phyloP scores from a whole-genome alignment of 2,888 invertebrate species.

The Diarsia brunnea region DNA sequence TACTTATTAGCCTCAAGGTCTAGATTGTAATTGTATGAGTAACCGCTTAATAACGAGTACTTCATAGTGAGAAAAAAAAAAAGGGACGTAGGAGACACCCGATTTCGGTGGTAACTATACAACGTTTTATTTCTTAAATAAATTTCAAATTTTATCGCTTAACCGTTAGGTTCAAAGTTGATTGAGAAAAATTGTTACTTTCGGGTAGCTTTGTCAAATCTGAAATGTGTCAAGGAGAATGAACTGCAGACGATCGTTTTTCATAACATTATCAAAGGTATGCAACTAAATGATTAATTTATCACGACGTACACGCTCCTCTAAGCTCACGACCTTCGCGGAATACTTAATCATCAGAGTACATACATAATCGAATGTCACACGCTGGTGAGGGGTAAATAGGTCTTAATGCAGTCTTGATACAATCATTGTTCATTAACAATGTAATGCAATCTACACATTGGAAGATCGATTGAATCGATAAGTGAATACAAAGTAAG shows the following conservation, averaged over 20 bases:
- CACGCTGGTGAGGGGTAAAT: constrained; percentile 12
- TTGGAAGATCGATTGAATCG: constrained; percentile 25
- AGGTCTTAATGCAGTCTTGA: constrained; percentile 15
- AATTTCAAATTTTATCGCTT: too few relatives aligned
- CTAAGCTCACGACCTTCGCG: constrained; percentile 12
- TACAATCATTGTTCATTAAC: constrained; percentile 40
- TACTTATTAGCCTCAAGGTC: too few relatives aligned
- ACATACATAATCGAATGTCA: constrained; percentile 33
- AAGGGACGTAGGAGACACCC: not conserved
- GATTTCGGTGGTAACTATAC: not conserved
- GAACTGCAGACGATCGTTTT: not conserved
- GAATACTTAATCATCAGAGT: constrained; percentile 41
- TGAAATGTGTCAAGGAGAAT: not conserved
- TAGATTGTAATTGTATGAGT: too few relatives aligned
- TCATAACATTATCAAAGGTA: not conserved
- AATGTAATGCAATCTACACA: constrained; percentile 33
- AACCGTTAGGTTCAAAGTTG: too few relatives aligned
- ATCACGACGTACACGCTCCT: constrained; percentile 9
- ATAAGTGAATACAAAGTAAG: constrained; percentile 31
- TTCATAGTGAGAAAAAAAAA: too few relatives aligned
- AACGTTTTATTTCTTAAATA: not conserved
- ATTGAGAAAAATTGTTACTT: too few relatives aligned
- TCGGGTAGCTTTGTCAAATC: not conserved
- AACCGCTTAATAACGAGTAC: too few relatives aligned
- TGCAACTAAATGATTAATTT: not conserved